These are phyloP conservation scores for Holotrichia oblita DNA, from an alignment of 1,140 invertebrate genomes.

Conservation along the genomic window DNA sequence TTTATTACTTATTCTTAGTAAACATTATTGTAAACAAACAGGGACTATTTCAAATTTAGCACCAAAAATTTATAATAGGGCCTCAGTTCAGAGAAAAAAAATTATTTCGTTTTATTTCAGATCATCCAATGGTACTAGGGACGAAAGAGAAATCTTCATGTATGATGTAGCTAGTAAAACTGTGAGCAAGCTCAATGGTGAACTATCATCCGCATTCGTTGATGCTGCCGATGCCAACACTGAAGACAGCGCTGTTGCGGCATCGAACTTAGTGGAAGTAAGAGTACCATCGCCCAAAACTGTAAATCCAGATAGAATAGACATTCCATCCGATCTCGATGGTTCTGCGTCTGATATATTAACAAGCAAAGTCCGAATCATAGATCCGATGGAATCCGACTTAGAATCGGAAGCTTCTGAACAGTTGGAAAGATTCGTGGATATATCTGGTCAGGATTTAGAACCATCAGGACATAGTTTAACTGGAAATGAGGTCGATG, in stretches of 20 bases:
- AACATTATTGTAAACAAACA: too few species aligned
- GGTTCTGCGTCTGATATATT: constrained; percentile 48
- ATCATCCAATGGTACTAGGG: constrained; percentile 61
- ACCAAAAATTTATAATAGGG: too few species aligned
- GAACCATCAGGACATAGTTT: constrained; percentile 57
- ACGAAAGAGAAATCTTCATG: constrained; percentile 84
- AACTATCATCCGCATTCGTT: constrained; percentile 82
- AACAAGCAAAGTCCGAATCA: constrained; percentile 52
- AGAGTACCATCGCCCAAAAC: constrained; percentile 48
- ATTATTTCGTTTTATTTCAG: constrained; percentile 55
- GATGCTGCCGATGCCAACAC: constrained; percentile 79
- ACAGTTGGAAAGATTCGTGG: constrained; percentile 53
- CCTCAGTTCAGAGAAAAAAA: too few species aligned
- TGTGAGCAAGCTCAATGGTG: constrained; percentile 77
- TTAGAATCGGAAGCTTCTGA: constrained; percentile 51
- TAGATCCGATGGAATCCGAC: constrained; percentile 49
- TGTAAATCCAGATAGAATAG: constrained; percentile 44
- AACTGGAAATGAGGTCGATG: constrained; percentile 53
- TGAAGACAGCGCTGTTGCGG: constrained; percentile 35
- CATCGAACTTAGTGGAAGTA: constrained; percentile 49
- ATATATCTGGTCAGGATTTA: constrained; percentile 53
- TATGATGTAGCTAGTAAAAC: constrained; percentile 75
- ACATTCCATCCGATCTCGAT: constrained; percentile 45
- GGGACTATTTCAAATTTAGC: too few species aligned
- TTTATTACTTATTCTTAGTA: too few species aligned